Evolutionary conservation across 2,113 vertebrate species (phyloP), one percentile per base, ranked within the genome.

Genomic region (Petroica traversi): DNA sequence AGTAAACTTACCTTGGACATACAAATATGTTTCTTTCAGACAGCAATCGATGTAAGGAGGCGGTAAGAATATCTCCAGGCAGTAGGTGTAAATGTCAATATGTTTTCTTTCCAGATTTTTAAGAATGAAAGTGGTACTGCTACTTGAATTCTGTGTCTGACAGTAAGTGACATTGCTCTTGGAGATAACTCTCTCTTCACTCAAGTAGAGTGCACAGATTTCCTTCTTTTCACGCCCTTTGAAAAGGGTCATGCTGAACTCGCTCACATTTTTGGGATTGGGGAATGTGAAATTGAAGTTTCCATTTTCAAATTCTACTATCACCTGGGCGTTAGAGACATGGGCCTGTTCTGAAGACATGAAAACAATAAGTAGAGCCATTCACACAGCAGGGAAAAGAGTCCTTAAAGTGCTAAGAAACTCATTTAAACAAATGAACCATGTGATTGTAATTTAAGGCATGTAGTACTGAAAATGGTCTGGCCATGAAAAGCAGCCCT

Each of bases 221-320:
- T 87, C 17, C 54, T 96, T 62, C 40, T 51, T 84, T 59, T 93
- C 63, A 7, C 4, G 43, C 7, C 97, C 98, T 91, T 88, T 98
- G 55, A 94, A 59, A 61, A 98, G 87, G n/a, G 91, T 96, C 95
- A 98, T 95, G 91, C 97, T 97, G 95, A 98, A 98, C n/a, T 97
- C 97, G 8, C 67, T 88, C 69, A 96, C 93, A 31, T 31, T 85
- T 59, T 91, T 41, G 18, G 93, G 79, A 29, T 97, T 97, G 36
- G 89, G 91, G 71, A 98, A 98, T 73, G 74, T 97, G 73, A 98
- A 94, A n/a, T 75, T 85, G 71, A 98, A 94, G n/a, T 86, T 85
- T 96, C 97, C 97, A 7, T 94, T 93, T 71, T 93, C 89, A 89
- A 97, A 97, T 55, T 89, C 69, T 83, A 98, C 96, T 43, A 45